phyloP scores from a whole-genome alignment of 2,113 vertebrate genomes.

The Phalacrocorax pelagicus region DNA sequence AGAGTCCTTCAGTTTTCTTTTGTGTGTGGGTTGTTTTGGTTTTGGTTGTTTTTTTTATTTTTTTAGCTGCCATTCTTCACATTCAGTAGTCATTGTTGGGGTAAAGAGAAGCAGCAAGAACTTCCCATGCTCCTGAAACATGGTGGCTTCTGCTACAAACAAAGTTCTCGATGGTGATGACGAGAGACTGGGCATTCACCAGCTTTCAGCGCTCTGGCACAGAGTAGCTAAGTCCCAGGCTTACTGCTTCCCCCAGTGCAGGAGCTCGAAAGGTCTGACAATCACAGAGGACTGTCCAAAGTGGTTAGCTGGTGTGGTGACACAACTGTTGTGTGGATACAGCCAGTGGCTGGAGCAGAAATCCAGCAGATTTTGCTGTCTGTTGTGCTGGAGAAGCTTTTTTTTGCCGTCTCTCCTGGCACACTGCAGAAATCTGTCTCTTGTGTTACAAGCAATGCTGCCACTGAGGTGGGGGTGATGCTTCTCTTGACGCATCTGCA shows the following conservation, averaged over 20 bases:
- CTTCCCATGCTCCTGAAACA: background rate
- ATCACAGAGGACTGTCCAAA: background rate
- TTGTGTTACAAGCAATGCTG: background rate
- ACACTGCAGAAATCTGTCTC: background rate
- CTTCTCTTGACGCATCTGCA: background rate
- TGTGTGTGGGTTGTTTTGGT: too few species aligned
- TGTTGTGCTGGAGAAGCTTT: background rate
- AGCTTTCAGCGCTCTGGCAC: background rate
- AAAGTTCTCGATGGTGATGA: background rate
- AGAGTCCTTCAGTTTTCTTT: background rate
- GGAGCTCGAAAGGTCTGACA: background rate
- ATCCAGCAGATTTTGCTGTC: background rate
- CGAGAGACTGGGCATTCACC: background rate
- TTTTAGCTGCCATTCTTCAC: constrained; percentile 28
- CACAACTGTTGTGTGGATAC: background rate
- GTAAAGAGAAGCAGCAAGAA: background rate
- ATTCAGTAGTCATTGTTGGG: background rate
- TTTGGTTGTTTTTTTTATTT: too few species aligned
- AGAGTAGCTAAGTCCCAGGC: background rate
- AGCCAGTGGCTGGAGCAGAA: background rate
- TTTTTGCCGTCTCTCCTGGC: background rate
- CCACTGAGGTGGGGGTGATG: background rate
- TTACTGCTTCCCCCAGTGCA: background rate
- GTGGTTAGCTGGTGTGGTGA: background rate
- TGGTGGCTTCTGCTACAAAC: background rate